These are phyloP conservation scores for Toxonevra muliebris DNA, from an alignment of 2,888 invertebrate species.

Conservation along the genomic window DNA sequence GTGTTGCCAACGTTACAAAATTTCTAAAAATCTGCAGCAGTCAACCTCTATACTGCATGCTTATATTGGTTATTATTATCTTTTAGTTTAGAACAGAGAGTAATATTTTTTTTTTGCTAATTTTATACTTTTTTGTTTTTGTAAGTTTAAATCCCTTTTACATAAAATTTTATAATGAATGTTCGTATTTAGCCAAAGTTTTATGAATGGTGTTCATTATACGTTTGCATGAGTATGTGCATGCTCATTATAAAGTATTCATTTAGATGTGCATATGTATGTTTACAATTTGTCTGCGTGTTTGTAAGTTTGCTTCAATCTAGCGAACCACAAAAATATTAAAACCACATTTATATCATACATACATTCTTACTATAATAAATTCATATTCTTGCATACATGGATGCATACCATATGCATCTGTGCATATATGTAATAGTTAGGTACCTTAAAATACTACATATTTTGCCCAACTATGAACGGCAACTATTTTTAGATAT, in stretches of 20 bases:
- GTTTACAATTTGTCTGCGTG: slow-evolving; percentile 6
- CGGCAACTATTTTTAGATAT: background rate
- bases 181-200: slow-evolving; percentile 55
- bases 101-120: background rate
- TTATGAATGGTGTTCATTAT: slow-evolving; percentile 56
- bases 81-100: slow-evolving; percentile 45
- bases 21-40: background rate
- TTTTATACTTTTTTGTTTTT: slow-evolving; percentile 1
- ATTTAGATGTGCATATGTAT: background rate
- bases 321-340: slow-evolving; percentile 59
- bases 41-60: background rate
- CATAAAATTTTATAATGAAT: slow-evolving; percentile 55
- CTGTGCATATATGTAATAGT: background rate
- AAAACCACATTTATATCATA: slow-evolving; percentile 56
- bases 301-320: slow-evolving; percentile 31
- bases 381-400: background rate
- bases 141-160: slow-evolving; percentile 28
- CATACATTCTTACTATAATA: slow-evolving; percentile 35
- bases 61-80: slow-evolving; percentile 55
- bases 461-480: background rate
- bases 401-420: background rate
- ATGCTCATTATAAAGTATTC: slow-evolving; percentile 19
- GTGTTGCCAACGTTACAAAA: slow-evolving; percentile 4
- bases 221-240: slow-evolving; percentile 13
- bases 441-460: background rate